Conservation (phyloP, 2,888 invertebrate genomes). For the Leptopilina myrica region DNA sequence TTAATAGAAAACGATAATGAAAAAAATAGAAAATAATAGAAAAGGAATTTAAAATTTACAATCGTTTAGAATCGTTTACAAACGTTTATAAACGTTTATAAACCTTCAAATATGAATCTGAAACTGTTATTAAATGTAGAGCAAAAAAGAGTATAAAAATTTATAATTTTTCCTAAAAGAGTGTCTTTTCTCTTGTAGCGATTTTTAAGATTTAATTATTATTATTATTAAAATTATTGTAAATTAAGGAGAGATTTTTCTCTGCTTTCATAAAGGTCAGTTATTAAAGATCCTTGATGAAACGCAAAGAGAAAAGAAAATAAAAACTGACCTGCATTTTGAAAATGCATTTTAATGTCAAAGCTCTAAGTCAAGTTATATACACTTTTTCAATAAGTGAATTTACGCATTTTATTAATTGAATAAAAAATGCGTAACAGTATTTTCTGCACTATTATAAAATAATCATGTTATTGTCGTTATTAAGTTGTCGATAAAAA, state of each 20-base stretch:
- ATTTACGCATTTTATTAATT: constrained; percentile 8
- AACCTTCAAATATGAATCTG: constrained; percentile 2
- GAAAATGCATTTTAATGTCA: constrained; percentile 25
- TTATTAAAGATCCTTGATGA: neutral
- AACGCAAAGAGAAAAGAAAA: neutral
- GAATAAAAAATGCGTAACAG: constrained; percentile 11
- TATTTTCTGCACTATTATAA: constrained; percentile 24
- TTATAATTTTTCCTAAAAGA: too few species aligned
- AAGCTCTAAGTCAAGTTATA: constrained; percentile 9
- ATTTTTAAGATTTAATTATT: neutral
- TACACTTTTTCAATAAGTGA: constrained; percentile 7
- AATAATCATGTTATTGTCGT: constrained; percentile 19
- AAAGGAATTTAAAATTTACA: too few species aligned
- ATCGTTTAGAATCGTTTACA: too few species aligned
- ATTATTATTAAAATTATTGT: neutral
- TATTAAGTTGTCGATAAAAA: constrained; percentile 18
- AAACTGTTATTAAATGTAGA: neutral
- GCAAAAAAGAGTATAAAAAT: too few species aligned
- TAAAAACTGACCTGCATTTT: constrained; percentile 25
- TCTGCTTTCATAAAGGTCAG: neutral
- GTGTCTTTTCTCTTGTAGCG: neutral
- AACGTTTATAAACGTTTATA: neutral
- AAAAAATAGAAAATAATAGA: too few species aligned
- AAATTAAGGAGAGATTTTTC: neutral
- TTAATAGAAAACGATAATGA: too few species aligned